Conservation (phyloP, 2,113 vertebrate genomes). For the Calidris pugnax region DNA sequence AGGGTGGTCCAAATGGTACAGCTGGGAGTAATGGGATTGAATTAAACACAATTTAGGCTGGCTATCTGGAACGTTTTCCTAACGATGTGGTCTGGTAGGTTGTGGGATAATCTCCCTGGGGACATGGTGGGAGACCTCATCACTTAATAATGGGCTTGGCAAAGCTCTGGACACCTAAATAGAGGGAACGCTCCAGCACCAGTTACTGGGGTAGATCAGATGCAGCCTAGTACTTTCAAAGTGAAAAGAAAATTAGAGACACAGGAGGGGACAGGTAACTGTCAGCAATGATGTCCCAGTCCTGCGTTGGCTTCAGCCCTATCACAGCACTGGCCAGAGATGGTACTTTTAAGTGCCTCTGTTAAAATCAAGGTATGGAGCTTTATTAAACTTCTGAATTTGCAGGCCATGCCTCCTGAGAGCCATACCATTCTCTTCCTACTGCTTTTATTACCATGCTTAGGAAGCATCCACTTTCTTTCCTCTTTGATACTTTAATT, state of each 20-base stretch:
- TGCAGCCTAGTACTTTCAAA: not conserved
- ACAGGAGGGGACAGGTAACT: not conserved
- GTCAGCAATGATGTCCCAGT: not conserved
- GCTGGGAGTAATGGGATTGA: slow-evolving; percentile 59
- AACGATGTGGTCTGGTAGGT: slow-evolving; percentile 46
- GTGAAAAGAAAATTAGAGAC: not conserved
- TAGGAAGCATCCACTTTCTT: slow-evolving; percentile 41
- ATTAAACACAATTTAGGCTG: slow-evolving; percentile 58
- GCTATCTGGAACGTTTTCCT: slow-evolving; percentile 46
- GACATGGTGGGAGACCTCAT: slow-evolving; percentile 54
- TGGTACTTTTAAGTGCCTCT: not conserved
- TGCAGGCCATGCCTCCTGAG: not conserved
- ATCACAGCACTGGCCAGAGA: not conserved
- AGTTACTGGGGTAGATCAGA: not conserved
- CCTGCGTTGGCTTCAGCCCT: not conserved
- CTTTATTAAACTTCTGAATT: slow-evolving; percentile 23
- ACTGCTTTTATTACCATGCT: slow-evolving; percentile 13
- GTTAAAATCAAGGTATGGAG: not conserved
- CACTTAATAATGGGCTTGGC: slow-evolving; percentile 58
- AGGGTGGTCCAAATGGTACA: slow-evolving; percentile 64
- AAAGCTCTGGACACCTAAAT: slow-evolving; percentile 50
- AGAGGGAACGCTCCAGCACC: not conserved
- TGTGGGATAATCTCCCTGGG: slow-evolving; percentile 52
- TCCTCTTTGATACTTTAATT: slow-evolving; percentile 27
- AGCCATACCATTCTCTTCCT: not conserved